Base-by-base conservation (phyloP, 1,140 invertebrate genomes). In the Homarus americanus region DNA sequence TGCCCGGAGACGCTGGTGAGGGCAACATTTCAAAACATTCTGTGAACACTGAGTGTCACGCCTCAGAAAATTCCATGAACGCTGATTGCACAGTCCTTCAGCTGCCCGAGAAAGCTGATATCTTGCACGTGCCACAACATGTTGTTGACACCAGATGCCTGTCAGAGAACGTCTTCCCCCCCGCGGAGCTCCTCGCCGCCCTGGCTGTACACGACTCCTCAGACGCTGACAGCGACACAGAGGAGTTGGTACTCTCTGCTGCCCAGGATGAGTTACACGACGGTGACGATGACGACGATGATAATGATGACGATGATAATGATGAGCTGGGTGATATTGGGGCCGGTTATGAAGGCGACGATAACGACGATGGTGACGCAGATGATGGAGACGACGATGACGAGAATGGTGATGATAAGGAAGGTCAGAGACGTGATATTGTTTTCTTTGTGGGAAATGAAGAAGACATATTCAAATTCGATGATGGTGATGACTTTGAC, bases 371-470 rank as follows among this genome's bases (percentile, higher is more conserved):
- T 5, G 20, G 24, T n/a, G 72, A 20, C 20, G 49, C 44, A n/a
- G 38, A 38, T 44, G 36, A 40, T 24, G 24, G 53, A 20, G 53
- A 58, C 24, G 53, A 66, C 24, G 75, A 34, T 3, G 41, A 20
- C 58, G 36, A 72, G n/a, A 34, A 58, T n/a, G 40, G 53, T 9
- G 63, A 66, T 34, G 66, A 41, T 4, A n/a, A 44, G 32, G 36
- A 44, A 24, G 63, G 53, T 7, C 34, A 82, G 7, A 63, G 79
- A n/a, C 28, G 38, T 12, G 40, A 28, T 28, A 40, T 79, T 44
- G 44, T 73, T 9, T 85, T 85, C 58, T 85, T 49, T 38, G 66
- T 85, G 12, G 83, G 83, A 0, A 41, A 85, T 44, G 76, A 79
- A 41, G 76, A 82, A 17, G 72, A 76, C 32, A 88, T 69, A 32